These are phyloP conservation scores for Euleptes europaea DNA, from an alignment of 2,113 vertebrate species.

Conservation along the genomic window DNA sequence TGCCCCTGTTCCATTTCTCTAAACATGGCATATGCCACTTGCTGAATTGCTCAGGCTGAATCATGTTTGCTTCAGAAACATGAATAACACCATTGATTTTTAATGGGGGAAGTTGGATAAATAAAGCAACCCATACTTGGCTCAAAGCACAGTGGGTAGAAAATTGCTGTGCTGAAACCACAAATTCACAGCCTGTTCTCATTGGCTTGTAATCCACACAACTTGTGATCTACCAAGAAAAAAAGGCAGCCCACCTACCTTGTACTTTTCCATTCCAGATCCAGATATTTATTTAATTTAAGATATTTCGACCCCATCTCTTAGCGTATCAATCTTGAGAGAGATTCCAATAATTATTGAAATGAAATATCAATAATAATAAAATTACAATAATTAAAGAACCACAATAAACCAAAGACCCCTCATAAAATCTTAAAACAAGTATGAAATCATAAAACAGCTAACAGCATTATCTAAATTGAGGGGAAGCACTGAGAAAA, in stretches of 20 bases:
- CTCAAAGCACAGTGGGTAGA: background rate
- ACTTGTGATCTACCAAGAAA: background rate
- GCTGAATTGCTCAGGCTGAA: constrained; percentile 4
- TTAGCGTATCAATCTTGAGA: too few relatives aligned
- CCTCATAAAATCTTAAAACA: too few relatives aligned
- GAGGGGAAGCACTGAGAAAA: too few relatives aligned
- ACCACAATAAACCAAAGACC: too few relatives aligned
- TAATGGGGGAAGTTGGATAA: background rate
- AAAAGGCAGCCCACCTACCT: background rate
- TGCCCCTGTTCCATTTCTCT: background rate
- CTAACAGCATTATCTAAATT: too few relatives aligned
- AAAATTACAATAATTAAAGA: too few relatives aligned
- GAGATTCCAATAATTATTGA: too few relatives aligned
- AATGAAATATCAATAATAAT: too few relatives aligned
- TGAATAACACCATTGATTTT: background rate
- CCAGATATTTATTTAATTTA: background rate
- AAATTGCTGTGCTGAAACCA: background rate
- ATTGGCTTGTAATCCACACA: background rate
- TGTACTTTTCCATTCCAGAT: background rate
- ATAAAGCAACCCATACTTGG: background rate
- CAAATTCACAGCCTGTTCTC: background rate
- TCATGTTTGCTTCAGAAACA: background rate
- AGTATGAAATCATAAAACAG: too few relatives aligned
- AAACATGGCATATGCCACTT: background rate
- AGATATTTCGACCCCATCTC: too few relatives aligned